phyloP scores from a whole-genome alignment of 2,888 invertebrate species.

The Xiphydria camelus region DNA sequence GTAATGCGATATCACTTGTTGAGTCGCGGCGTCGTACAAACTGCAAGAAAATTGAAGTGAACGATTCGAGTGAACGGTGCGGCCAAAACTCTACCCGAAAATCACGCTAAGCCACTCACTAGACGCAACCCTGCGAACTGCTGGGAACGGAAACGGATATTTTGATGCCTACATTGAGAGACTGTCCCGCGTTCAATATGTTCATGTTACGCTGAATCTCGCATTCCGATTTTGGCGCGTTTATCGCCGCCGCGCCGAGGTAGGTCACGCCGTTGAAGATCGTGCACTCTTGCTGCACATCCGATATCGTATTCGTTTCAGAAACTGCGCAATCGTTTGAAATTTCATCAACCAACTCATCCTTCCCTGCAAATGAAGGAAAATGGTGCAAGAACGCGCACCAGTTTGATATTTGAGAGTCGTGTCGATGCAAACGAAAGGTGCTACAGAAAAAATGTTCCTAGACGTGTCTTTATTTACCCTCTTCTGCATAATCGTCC shows the following conservation, averaged over 20 bases:
- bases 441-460: no score
- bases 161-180: conserved; percentile 78
- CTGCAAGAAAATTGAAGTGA: conserved; percentile 60
- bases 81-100: no score
- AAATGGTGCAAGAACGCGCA: no score
- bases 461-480: conserved; percentile 58
- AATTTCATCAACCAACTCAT: neutral
- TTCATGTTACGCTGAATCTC: conserved; percentile 94
- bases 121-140: conserved; percentile 89
- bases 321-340: conserved; percentile 9
- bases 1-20: conserved; percentile 80
- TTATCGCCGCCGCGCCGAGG: conserved; percentile 87
- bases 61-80: no score
- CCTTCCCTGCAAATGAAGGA: no score
- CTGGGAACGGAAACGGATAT: conserved; percentile 92
- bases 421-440: neutral
- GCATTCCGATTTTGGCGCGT: conserved; percentile 87
- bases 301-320: conserved; percentile 65
- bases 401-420: no score
- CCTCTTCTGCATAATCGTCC: conserved; percentile 76
- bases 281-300: conserved; percentile 86
- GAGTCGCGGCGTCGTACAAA: conserved; percentile 80
- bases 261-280: conserved; percentile 93
- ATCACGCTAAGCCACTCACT: conserved; percentile 68
- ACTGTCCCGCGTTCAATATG: conserved; percentile 78